phyloP scores from a whole-genome alignment of 2,797 vertebrate species.

The Hoplostethus mediterraneus region DNA sequence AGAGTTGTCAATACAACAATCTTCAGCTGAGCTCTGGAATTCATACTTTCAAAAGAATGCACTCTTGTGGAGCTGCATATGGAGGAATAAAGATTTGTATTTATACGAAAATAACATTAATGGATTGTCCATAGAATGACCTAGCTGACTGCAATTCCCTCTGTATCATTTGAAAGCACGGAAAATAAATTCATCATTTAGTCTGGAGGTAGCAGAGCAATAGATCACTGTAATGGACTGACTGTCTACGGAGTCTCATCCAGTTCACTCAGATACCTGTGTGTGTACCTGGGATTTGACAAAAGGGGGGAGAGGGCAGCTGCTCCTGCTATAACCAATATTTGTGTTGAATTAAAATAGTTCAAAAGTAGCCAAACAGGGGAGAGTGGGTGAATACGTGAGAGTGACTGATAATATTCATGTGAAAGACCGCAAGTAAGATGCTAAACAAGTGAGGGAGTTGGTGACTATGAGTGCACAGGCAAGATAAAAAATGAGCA shows the following conservation, averaged over 20 bases:
- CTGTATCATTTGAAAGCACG: slow-evolving; percentile 59
- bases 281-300: slow-evolving; percentile 31
- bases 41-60: slow-evolving; percentile 52
- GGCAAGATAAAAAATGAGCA: slow-evolving; percentile 16
- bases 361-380: slow-evolving; percentile 46
- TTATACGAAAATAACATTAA: slow-evolving; percentile 72
- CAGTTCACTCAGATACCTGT: slow-evolving; percentile 30
- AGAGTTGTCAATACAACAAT: slow-evolving; percentile 74
- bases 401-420: slow-evolving; percentile 32
- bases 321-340: slow-evolving; percentile 13
- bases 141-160: slow-evolving; percentile 60
- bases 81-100: slow-evolving; percentile 60
- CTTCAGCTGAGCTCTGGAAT: slow-evolving; percentile 57
- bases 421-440: slow-evolving; percentile 7
- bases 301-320: slow-evolving; percentile 23
- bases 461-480: slow-evolving; percentile 30
- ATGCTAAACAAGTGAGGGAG: slow-evolving; percentile 17
- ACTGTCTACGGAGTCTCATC: slow-evolving; percentile 26
- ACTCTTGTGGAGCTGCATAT: slow-evolving; percentile 46
- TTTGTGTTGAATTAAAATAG: slow-evolving; percentile 36
- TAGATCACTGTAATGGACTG: slow-evolving; percentile 57
- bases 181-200: slow-evolving; percentile 70
- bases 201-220: slow-evolving; percentile 54
- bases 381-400: slow-evolving; percentile 16
- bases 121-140: slow-evolving; percentile 59